Conservation (phyloP, 2,888 invertebrate species). For the Herminia tarsipennalis region DNA sequence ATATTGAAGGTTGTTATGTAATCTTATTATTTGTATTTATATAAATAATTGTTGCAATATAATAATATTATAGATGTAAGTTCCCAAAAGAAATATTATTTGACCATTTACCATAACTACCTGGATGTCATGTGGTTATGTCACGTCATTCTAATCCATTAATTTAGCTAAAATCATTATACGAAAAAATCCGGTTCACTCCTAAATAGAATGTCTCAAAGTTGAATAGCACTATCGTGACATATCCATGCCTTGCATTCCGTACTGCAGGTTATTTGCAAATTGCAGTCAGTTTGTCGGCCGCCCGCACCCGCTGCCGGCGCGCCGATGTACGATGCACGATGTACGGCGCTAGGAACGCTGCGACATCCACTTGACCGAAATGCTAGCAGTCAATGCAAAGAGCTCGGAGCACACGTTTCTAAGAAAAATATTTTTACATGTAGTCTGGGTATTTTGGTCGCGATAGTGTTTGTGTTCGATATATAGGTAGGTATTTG, state of each 20-base stretch:
- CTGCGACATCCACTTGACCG: slow-evolving; percentile 11
- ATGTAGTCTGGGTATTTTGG: neutral
- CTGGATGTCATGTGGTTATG: too few species aligned
- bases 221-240: neutral
- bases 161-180: too few species aligned
- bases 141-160: too few species aligned
- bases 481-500: too few species aligned
- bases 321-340: neutral
- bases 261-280: slow-evolving; percentile 3
- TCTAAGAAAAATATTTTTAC: slow-evolving; percentile 1
- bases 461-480: neutral
- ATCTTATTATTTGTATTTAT: too few species aligned
- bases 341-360: slow-evolving; percentile 1
- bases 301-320: neutral
- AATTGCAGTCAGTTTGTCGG: slow-evolving; percentile 4
- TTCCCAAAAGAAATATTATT: too few species aligned
- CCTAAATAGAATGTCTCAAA: too few species aligned
- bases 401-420: neutral
- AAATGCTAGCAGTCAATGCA: slow-evolving; percentile 5
- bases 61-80: too few species aligned
- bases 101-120: too few species aligned
- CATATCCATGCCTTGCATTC: neutral
- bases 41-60: too few species aligned
- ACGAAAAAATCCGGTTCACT: too few species aligned
- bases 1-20: too few species aligned